phyloP scores from a whole-genome alignment of 2,113 vertebrate genomes.

The Peromyscus leucopus region DNA sequence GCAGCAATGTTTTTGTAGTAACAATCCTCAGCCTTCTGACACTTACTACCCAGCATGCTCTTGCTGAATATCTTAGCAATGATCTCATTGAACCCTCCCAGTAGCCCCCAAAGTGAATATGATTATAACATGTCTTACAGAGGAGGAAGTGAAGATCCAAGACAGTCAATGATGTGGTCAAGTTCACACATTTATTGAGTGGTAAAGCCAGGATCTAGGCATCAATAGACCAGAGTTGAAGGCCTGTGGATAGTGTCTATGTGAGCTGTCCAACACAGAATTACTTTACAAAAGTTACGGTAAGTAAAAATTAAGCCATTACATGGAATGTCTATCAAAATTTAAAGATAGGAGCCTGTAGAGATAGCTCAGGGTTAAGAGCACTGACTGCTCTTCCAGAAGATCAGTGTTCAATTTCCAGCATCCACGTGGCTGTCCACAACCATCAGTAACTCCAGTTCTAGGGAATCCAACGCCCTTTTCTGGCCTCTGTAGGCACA shows the following conservation, averaged over 20 bases:
- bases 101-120: neutral
- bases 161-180: neutral
- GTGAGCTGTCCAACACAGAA: neutral
- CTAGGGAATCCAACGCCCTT: neutral
- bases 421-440: neutral
- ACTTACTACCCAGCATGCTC: neutral
- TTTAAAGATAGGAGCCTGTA: neutral
- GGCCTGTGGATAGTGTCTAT: no score
- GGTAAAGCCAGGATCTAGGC: neutral
- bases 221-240: neutral
- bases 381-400: neutral
- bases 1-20: neutral
- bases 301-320: neutral
- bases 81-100: neutral
- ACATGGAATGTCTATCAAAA: neutral
- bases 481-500: neutral
- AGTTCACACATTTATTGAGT: neutral
- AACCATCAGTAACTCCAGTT: neutral
- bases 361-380: neutral
- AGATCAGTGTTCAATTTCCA: neutral
- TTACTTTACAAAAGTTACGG: neutral
- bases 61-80: neutral
- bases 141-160: neutral
- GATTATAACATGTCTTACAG: neutral
- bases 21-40: neutral